phyloP scores from a whole-genome alignment of 2,797 vertebrate species.

The Martes flavigula region DNA sequence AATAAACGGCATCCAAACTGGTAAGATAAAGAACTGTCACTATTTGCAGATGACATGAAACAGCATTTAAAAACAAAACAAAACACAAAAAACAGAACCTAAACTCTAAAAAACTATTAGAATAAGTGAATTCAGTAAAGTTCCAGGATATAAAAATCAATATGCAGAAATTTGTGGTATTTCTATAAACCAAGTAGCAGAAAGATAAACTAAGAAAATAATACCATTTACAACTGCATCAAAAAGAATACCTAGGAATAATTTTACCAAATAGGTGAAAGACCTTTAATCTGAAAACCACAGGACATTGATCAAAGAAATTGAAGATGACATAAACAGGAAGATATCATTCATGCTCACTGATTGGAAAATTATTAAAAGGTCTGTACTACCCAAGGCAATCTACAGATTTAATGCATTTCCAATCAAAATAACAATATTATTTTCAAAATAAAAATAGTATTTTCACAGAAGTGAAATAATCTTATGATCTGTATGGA shows the following conservation, averaged over 20 bases:
- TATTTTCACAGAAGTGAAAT: background rate
- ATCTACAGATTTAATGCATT: background rate
- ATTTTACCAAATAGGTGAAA: background rate
- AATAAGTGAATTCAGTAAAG: background rate
- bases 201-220: background rate
- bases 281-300: background rate
- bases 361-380: background rate
- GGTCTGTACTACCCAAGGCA: background rate
- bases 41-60: background rate
- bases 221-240: background rate
- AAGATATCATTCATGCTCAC: background rate
- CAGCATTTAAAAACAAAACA: background rate
- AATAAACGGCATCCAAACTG: background rate
- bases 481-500: background rate
- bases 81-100: background rate
- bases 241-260: background rate
- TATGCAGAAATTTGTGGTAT: background rate
- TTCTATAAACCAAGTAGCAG: background rate
- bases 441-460: background rate
- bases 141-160: background rate
- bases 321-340: background rate
- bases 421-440: background rate
- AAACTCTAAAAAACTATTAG: background rate
- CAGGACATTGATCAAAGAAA: background rate
- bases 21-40: background rate